Percentiles rank a stretch among this genome's conserved stretches.
Evolutionary conservation across 2,113 vertebrate genomes (phyloP).

Genomic region (Rhodinocichla rosea): DNA sequence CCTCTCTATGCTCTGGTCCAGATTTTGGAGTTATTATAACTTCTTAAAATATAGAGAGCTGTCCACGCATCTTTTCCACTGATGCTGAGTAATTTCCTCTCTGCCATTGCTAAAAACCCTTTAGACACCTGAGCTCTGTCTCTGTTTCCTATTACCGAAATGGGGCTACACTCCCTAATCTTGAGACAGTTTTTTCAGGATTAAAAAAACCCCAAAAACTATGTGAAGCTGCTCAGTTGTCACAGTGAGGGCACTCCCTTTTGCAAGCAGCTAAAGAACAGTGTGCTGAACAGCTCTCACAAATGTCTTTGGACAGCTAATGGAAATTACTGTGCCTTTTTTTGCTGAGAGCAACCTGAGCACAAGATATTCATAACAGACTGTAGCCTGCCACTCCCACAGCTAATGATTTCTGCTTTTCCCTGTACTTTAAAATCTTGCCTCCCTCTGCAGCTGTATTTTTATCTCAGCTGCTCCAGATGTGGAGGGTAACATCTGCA

Average conservation of each 20-base stretch:
- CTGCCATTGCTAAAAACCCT: neutral
- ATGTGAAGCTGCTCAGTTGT: neutral
- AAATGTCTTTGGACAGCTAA: neutral
- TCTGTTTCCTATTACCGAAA: neutral
- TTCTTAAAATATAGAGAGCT: neutral
- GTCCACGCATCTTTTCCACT: neutral
- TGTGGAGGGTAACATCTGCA: neutral
- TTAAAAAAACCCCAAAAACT: neutral
- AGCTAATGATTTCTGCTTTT: neutral
- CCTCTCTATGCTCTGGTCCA: neutral
- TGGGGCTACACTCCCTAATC: neutral
- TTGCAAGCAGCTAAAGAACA: neutral
- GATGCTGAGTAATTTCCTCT: neutral
- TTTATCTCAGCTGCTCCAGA: neutral
- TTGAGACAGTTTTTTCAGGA: neutral
- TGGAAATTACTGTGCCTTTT: neutral
- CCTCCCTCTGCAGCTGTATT: neutral
- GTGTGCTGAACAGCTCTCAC: neutral
- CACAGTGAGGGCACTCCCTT: neutral
- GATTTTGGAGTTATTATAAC: neutral
- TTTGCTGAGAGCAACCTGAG: neutral
- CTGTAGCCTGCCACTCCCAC: neutral
- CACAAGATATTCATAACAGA: neutral
- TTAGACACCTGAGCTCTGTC: neutral
- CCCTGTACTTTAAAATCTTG: neutral